A percentile compares a stretch with the other conserved stretches of the same genome.
phyloP scores from a whole-genome alignment of 2,888 invertebrate genomes.

The Alviniconcha strummeri region DNA sequence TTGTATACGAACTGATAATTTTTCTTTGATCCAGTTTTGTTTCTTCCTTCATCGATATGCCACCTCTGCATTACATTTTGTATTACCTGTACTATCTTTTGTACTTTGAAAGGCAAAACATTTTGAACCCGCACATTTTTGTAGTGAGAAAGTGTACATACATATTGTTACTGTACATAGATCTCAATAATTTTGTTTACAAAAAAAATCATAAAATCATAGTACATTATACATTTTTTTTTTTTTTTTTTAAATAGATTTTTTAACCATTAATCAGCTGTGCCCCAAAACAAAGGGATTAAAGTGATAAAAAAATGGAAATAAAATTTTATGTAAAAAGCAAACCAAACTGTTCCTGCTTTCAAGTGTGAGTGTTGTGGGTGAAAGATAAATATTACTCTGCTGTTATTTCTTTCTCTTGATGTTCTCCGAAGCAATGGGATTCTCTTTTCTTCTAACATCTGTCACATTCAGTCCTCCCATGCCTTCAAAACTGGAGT shows the following conservation, averaged over 20 bases:
- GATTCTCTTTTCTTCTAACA: too few relatives aligned
- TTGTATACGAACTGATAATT: too few relatives aligned
- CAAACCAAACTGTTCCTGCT: background rate
- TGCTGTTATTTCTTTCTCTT: too few relatives aligned
- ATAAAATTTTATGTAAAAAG: conserved; percentile 35
- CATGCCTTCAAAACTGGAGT: too few relatives aligned
- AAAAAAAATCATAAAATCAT: conserved; percentile 23
- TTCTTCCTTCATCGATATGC: background rate
- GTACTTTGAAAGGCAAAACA: conserved; percentile 4
- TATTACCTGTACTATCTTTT: background rate
- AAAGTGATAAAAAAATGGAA: conserved; percentile 35
- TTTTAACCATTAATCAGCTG: conserved; percentile 35
- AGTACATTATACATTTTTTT: conserved; percentile 28
- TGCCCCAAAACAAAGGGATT: conserved; percentile 29
- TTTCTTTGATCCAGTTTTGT: background rate
- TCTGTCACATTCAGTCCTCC: too few relatives aligned
- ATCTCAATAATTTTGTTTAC: conserved; percentile 27
- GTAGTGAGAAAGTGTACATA: conserved; percentile 29
- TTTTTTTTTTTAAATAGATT: conserved; percentile 24
- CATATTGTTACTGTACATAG: conserved; percentile 34
- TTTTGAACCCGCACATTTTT: background rate
- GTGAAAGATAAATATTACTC: too few relatives aligned
- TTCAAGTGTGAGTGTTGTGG: background rate
- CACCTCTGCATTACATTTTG: conserved; percentile 12
- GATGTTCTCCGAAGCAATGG: too few relatives aligned